Conservation (phyloP, 2,113 vertebrate genomes). For the Odocoileus virginianus region DNA sequence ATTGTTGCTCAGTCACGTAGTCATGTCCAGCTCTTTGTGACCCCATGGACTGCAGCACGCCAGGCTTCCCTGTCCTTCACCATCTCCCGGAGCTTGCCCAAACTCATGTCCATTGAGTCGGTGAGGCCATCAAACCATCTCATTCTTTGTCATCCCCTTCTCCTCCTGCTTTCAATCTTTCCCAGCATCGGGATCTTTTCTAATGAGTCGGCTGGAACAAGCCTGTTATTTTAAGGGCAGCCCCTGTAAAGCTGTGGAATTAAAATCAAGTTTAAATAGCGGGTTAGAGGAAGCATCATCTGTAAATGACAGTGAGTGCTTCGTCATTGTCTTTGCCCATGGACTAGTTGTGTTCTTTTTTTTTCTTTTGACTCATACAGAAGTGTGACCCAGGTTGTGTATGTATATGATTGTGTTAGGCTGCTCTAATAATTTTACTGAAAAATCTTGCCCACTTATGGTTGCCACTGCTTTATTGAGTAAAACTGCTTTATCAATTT, state of each 20-base stretch:
- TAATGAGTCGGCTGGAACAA: background rate
- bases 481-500: background rate
- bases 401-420: background rate
- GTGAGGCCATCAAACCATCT: background rate
- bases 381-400: background rate
- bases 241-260: background rate
- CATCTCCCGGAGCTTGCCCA: background rate
- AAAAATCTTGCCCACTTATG: background rate
- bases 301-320: background rate
- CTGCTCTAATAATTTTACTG: background rate
- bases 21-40: background rate
- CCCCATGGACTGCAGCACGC: background rate
- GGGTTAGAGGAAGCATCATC: background rate
- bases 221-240: background rate
- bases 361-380: background rate
- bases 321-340: background rate
- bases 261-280: background rate
- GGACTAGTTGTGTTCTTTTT: background rate
- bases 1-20: background rate
- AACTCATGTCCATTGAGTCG: background rate
- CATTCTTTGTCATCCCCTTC: background rate
- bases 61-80: background rate
- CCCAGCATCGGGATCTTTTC: background rate
- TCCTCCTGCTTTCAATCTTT: background rate
- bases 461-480: background rate